phyloP scores from a whole-genome alignment of 2,113 vertebrate genomes.

The Silurus asotus region DNA sequence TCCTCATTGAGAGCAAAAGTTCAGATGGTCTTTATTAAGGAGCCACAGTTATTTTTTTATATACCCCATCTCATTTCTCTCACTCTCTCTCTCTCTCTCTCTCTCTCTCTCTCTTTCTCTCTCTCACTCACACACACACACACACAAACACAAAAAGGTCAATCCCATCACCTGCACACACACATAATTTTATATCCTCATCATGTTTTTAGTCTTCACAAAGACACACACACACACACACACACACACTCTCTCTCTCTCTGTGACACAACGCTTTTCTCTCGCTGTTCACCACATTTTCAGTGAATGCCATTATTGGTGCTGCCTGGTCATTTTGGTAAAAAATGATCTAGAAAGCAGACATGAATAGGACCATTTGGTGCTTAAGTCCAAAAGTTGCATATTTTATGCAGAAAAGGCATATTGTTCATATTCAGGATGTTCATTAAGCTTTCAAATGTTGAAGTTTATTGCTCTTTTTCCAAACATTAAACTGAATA shows the following conservation, averaged over 20 bases:
- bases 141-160: not conserved
- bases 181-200: not conserved
- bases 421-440: not conserved
- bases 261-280: not conserved
- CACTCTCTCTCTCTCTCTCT: no score
- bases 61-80: slow-evolving; percentile 25
- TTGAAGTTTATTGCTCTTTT: no score
- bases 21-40: slow-evolving; percentile 89
- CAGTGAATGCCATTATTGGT: not conserved
- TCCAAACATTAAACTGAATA: no score
- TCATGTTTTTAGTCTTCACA: not conserved
- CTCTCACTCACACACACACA: not conserved
- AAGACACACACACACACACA: not conserved
- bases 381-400: not conserved
- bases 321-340: not conserved
- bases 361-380: not conserved
- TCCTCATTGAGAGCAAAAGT: slow-evolving; percentile 71
- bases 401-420: not conserved
- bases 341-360: not conserved
- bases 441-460: not conserved
- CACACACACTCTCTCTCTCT: not conserved
- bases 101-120: no score
- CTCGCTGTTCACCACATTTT: not conserved
- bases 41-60: slow-evolving; percentile 69
- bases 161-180: not conserved